Percentiles rank a stretch among this genome's conserved stretches.
phyloP scores from a whole-genome alignment of 1,140 invertebrate species.

The Rhopalosiphum padi region DNA sequence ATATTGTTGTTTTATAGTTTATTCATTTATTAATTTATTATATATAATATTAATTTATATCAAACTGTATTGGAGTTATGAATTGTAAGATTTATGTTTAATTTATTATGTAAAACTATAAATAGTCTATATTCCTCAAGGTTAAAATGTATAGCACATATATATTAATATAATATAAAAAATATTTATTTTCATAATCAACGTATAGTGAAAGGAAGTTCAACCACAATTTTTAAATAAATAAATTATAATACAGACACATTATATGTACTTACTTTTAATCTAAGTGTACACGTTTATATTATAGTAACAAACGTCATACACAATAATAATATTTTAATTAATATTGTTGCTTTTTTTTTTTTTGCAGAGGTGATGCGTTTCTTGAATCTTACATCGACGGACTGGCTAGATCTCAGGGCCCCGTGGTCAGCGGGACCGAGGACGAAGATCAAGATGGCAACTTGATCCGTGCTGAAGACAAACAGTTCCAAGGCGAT shows the following conservation, averaged over 20 bases:
- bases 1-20: neutral
- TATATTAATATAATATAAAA: neutral
- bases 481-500: conserved; percentile 8
- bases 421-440: conserved; percentile 27
- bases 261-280: neutral
- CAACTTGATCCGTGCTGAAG: neutral
- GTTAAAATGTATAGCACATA: neutral
- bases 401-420: conserved; percentile 45
- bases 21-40: neutral
- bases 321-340: neutral
- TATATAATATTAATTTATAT: neutral
- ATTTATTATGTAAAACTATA: neutral
- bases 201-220: neutral
- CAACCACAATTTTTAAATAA: neutral
- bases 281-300: neutral
- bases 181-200: neutral
- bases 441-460: conserved; percentile 43
- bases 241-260: neutral
- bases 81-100: neutral
- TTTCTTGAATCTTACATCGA: conserved; percentile 54
- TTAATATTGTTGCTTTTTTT: neutral
- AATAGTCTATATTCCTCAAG: neutral
- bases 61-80: neutral
- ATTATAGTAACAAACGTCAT: neutral
- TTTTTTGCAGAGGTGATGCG: conserved; percentile 49